Evolutionary conservation across 2,797 vertebrate genomes (phyloP).

Genomic region (Pteropus rufus): DNA sequence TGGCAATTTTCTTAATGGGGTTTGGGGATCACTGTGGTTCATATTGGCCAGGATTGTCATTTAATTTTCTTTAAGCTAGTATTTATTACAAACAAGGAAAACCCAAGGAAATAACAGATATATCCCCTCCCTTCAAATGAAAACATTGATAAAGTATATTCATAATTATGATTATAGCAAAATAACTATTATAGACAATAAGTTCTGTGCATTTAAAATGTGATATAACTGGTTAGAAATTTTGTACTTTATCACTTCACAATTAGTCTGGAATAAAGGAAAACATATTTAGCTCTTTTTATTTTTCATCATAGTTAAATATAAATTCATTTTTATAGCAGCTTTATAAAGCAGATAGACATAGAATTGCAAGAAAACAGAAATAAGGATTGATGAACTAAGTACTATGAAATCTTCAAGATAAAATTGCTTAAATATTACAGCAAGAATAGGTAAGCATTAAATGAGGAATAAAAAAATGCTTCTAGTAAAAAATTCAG

Average conservation of each 20-base stretch:
- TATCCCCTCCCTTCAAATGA: not conserved
- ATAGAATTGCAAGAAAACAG: not conserved
- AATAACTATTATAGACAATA: not conserved
- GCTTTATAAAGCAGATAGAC: not conserved
- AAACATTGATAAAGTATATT: not conserved
- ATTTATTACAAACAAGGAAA: conserved; percentile 1
- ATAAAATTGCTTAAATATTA: not conserved
- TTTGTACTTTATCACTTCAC: not conserved
- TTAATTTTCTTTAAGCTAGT: not conserved
- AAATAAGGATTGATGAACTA: not conserved
- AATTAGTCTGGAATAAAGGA: not conserved
- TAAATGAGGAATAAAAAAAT: not conserved
- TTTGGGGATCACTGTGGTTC: not conserved
- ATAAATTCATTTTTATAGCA: not conserved
- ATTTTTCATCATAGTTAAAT: not conserved
- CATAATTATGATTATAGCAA: not conserved
- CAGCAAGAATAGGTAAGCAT: not conserved
- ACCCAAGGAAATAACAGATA: not conserved
- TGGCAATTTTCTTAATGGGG: not conserved
- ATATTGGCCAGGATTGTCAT: not conserved
- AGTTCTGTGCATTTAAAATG: not conserved
- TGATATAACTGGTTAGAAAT: not conserved
- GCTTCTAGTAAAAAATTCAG: not conserved
- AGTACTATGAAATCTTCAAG: not conserved
- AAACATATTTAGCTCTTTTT: not conserved